Conservation (phyloP, 2,797 vertebrate species). For the Ispidina picta region DNA sequence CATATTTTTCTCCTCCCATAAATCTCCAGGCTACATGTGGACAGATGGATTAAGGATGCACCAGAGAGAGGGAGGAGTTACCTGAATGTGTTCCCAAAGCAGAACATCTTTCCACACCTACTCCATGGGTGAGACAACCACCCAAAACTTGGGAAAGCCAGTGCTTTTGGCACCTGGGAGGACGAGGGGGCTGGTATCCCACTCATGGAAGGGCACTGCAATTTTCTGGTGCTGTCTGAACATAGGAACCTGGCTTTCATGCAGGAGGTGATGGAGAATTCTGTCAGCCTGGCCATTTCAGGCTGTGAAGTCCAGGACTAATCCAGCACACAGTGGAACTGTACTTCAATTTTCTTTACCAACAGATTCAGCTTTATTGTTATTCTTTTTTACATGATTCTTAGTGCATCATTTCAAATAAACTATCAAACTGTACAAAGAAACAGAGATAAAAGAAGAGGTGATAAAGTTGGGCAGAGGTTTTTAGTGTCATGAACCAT, state of each 20-base stretch:
- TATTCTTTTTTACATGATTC: conserved; percentile 57
- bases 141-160: neutral
- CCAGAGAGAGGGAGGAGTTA: accelerated
- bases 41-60: neutral
- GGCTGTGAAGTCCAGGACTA: neutral
- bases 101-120: neutral
- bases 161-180: neutral
- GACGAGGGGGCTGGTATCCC: neutral
- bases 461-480: conserved; percentile 50
- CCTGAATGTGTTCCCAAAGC: neutral
- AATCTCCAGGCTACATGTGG: neutral
- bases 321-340: neutral
- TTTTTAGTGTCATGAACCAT: conserved; percentile 57
- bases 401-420: conserved; percentile 74
- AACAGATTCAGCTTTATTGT: conserved; percentile 72
- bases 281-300: neutral
- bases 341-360: conserved; percentile 54
- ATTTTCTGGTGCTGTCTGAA: neutral
- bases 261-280: neutral
- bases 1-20: neutral
- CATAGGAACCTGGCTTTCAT: neutral
- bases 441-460: conserved; percentile 68
- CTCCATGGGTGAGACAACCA: neutral
- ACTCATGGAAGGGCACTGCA: neutral
- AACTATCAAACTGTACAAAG: conserved; percentile 78